Evolutionary conservation across 2,888 invertebrate species (phyloP).

Genomic region (Oxycera nigricornis): DNA sequence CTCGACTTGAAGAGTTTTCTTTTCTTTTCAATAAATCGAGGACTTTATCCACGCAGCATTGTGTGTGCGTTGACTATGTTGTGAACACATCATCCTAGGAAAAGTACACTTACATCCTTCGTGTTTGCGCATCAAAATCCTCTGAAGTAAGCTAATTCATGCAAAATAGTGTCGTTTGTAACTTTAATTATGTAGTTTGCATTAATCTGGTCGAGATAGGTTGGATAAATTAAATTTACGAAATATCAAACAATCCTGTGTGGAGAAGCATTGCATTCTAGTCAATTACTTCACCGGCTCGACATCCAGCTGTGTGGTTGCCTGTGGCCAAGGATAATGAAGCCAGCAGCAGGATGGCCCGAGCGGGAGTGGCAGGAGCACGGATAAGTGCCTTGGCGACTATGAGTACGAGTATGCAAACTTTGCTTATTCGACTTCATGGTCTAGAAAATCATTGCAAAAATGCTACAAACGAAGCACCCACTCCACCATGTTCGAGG

Average conservation of each 20-base stretch:
- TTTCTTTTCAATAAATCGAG: too few species aligned
- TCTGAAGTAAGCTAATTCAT: background rate
- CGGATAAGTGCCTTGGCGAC: background rate
- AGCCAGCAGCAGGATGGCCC: background rate
- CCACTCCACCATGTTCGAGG: background rate
- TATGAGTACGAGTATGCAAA: background rate
- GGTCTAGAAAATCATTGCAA: slow-evolving; percentile 13
- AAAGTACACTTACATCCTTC: too few species aligned
- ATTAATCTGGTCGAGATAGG: background rate
- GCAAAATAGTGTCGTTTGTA: background rate
- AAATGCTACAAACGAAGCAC: background rate
- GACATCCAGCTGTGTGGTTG: slow-evolving; percentile 13
- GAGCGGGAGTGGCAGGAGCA: background rate
- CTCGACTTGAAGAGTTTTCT: too few species aligned
- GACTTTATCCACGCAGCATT: too few species aligned
- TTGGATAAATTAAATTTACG: slow-evolving; percentile 15
- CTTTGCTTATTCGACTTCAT: slow-evolving; percentile 3
- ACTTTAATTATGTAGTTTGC: slow-evolving; percentile 4
- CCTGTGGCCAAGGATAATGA: background rate
- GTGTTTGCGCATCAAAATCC: background rate
- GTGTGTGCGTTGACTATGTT: too few species aligned
- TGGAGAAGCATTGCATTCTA: background rate
- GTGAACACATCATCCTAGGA: too few species aligned
- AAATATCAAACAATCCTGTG: background rate
- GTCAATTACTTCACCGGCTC: slow-evolving; percentile 18